phyloP scores from a whole-genome alignment of 2,797 vertebrate species.

The Acropternis orthonyx region DNA sequence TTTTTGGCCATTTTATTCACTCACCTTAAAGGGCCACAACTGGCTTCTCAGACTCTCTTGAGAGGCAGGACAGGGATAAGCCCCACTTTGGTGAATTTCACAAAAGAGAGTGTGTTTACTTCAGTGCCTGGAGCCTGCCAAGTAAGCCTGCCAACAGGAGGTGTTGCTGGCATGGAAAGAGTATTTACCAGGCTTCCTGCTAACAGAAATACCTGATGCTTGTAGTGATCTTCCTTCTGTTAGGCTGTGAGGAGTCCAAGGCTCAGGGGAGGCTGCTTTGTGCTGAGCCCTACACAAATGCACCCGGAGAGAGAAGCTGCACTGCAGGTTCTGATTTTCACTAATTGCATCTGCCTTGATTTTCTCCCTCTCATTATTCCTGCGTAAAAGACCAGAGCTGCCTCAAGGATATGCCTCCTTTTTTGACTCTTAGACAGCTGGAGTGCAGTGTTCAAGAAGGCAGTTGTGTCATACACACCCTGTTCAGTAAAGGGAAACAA shows the following conservation, averaged over 20 bases:
- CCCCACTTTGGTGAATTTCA: background rate
- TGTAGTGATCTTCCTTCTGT: slow-evolving; percentile 34
- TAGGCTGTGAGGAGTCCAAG: background rate
- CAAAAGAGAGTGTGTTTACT: background rate
- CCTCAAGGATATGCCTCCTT: background rate
- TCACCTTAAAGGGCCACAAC: background rate
- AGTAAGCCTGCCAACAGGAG: slow-evolving; percentile 51
- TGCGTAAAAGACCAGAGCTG: slow-evolving; percentile 18
- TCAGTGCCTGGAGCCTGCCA: background rate
- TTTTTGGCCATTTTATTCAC: background rate
- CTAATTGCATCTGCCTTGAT: background rate
- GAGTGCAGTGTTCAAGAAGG: background rate
- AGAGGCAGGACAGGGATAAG: background rate
- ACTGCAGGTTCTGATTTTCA: background rate
- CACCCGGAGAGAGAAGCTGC: background rate
- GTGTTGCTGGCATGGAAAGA: slow-evolving; percentile 42
- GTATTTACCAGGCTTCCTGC: slow-evolving; percentile 22
- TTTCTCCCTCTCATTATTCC: background rate
- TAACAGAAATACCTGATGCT: slow-evolving; percentile 61
- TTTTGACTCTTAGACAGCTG: background rate
- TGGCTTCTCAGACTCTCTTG: background rate
- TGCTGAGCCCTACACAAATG: background rate
- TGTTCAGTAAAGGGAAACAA: background rate
- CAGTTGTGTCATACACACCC: background rate
- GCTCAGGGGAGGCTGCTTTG: background rate